A percentile compares a stretch with the other conserved stretches of the same genome.
Conservation (phyloP, 1,140 invertebrate species). For the Hycleus phaleratus region DNA sequence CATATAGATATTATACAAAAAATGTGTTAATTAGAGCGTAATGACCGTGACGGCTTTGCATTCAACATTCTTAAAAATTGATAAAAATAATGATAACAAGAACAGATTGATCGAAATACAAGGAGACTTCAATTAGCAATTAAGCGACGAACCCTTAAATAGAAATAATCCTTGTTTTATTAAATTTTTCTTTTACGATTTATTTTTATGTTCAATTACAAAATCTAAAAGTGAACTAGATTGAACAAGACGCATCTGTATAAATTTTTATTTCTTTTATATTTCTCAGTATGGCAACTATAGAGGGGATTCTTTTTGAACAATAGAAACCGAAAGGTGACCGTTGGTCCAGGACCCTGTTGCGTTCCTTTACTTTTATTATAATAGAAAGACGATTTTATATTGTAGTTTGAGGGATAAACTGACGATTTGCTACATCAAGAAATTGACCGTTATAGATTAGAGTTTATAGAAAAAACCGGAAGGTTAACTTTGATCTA, state of each 20-base stretch:
- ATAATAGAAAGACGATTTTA: too few species aligned
- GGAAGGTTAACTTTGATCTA: constrained; percentile 1
- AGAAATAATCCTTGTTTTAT: too few species aligned
- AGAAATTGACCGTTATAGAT: constrained; percentile 10
- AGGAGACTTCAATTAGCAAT: constrained; percentile 10
- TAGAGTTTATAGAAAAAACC: neutral
- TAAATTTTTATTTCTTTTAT: too few species aligned
- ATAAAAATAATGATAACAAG: too few species aligned
- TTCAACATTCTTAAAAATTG: too few species aligned
- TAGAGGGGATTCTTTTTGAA: constrained; percentile 1
- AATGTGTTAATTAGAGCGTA: constrained; percentile 1
- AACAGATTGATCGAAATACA: neutral
- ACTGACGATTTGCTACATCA: constrained; percentile 13
- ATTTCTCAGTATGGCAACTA: neutral
- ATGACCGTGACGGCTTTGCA: constrained; percentile 1
- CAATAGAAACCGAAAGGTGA: constrained; percentile 5
- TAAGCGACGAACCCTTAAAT: neutral
- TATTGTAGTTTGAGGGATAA: constrained; percentile 7
- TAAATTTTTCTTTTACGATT: too few species aligned
- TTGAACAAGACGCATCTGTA: too few species aligned
- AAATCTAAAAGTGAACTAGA: too few species aligned
- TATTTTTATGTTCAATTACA: too few species aligned
- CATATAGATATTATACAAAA: too few species aligned
- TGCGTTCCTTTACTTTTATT: neutral
- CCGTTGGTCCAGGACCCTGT: constrained; percentile 14